Base-by-base conservation (phyloP, 2,113 vertebrate genomes). In the Lichenostomus cassidix region DNA sequence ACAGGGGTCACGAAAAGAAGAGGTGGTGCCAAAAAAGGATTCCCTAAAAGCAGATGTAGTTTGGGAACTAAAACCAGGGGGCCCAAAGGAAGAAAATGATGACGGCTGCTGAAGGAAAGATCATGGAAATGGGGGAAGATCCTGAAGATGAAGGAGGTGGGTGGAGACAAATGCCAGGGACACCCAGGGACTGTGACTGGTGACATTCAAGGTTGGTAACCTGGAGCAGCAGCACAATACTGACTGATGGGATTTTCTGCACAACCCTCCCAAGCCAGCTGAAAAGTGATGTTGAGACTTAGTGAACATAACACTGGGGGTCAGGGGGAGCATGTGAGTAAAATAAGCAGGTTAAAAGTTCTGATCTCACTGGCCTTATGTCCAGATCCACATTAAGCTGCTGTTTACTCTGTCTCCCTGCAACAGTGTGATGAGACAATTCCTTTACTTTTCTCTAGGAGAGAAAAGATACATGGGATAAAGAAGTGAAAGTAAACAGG, bases 131-230 rank as follows among this genome's bases (percentile, higher is more conserved):
- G 23, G 27, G 16, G 25, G 11, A 87, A 89, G 50, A 89, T 21
- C 25, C 37, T 69, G 15, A 52, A 44, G 24, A 69, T 12, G 22
- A 63, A 62, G 24, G 46, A 73, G 8, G 21, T n/a, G 22, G 46
- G 28, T 69, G 50, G 44, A 86, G 55, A 65, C 25, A 42, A 85
- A 52, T n/a, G 35, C 53, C 3, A 4, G 23, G 31, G 63, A 83
- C 1, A 1, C 53, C 29, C 62, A 75, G 15, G 35, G 49, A 67
- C 70, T 24, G 33, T 22, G 37, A 63, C 28, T 0, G 0, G n/a
- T 10, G 70, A 90, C 22, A 23, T 8, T 17, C 33, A 37, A 47
- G 39, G 67, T 10, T n/a, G 52, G 27, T 33, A 68, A 79, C 49
- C 1, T 4, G 29, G 12, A 78, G 42, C 46, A 81, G 59, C 69